Base-by-base conservation (phyloP, 2,888 invertebrate genomes). In the Neoascia interrupta region DNA sequence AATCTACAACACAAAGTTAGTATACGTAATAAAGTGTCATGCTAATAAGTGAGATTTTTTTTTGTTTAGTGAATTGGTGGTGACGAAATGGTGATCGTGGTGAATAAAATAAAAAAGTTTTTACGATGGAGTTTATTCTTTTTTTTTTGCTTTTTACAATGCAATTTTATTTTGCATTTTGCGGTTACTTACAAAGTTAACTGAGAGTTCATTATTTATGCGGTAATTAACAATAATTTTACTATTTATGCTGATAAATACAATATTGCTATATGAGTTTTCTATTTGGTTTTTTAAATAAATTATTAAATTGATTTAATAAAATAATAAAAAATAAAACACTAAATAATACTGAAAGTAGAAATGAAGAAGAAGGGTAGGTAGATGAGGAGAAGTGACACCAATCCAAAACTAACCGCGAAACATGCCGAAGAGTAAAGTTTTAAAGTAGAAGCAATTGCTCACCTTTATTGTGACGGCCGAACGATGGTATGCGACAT, bases 401-500 rank as follows among this genome's bases (percentile, higher is more conserved):
- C 74, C 73, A 74, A 81, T 75, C 70, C 73, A 68, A n/a, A n/a
- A 66, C 66, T 68, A 66, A 81, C 83, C 82, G 74, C 84, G 83
- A 73, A 83, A 74, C 81, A 84, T 81, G 82, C 83, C 81, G 81
- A 81, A 82, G 81, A 84, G 81, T 53, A 84, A 70, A 43, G 73
- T 82, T 81, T 83, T 84, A 76, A 82, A 82, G 81, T 83, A 83
- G 81, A 86, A 84, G 82, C 84, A 83, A 79, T 84, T 84, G 89
- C 91, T 90, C 88, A 92, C 92, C 88, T 92, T 91, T 84, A 92
- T 91, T 84, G 91, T 90, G 84, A 91, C 89, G 56, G 85, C 85
- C 66, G 85, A 81, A 4, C 83, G 82, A 13, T 79, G 73, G 66
- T 84, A 85, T 64, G 83, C 83, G 51, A 83, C 64, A 41, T 86